Evolutionary conservation across 1,140 invertebrate genomes (phyloP).

Genomic region (Eriocheir sinensis): DNA sequence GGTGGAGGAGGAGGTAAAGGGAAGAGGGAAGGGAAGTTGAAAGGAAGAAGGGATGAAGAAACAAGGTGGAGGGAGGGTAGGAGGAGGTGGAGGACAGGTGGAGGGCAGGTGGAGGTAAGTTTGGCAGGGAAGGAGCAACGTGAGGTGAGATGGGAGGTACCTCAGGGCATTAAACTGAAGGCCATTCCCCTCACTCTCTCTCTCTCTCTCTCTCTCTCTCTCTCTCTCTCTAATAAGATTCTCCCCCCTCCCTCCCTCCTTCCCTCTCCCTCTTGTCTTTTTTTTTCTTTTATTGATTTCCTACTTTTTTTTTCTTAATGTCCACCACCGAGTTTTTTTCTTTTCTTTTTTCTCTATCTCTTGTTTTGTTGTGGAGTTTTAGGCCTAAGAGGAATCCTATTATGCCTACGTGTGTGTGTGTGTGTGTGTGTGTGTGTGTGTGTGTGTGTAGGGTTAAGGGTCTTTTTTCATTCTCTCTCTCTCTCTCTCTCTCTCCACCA

Average conservation of each 20-base stretch:
- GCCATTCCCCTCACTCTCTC: not conserved
- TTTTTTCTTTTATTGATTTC: too few species aligned
- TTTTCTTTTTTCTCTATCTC: not conserved
- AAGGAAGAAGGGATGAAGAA: too few species aligned
- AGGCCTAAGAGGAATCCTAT: too few species aligned
- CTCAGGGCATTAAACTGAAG: too few species aligned
- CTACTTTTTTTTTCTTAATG: too few species aligned
- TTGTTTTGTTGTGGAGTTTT: too few species aligned
- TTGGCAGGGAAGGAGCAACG: not conserved
- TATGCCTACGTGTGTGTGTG: too few species aligned
- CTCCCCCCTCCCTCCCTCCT: not conserved
- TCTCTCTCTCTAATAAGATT: not conserved
- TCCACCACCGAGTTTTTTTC: too few species aligned
- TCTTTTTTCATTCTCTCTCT: not conserved
- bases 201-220: conserved; percentile 22
- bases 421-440: too few species aligned
- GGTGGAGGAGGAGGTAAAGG: too few species aligned
- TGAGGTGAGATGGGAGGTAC: not conserved
- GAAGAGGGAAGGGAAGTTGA: too few species aligned
- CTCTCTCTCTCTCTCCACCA: conserved; percentile 10
- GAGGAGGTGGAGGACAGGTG: not conserved
- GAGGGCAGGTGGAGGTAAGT: not conserved
- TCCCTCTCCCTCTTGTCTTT: not conserved
- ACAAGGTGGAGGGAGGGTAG: not conserved
- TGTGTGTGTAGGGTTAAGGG: too few species aligned